These are phyloP conservation scores for Phocoena sinus DNA, from an alignment of 2,113 vertebrate species.

Conservation along the genomic window DNA sequence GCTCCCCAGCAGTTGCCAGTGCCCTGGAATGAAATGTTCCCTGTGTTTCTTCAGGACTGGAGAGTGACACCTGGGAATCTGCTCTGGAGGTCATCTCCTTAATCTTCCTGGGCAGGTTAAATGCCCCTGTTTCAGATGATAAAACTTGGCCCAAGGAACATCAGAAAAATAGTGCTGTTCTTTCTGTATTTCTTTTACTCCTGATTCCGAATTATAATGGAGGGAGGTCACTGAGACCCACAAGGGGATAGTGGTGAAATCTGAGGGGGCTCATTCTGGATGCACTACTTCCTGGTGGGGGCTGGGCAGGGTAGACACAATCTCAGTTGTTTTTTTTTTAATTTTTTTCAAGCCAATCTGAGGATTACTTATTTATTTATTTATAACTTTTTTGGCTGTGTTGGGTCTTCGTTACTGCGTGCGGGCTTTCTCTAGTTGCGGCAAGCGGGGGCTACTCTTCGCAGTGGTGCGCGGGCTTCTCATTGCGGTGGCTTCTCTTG, in stretches of 20 bases:
- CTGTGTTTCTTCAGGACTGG: not conserved
- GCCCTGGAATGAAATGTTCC: not conserved
- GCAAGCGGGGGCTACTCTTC: no score
- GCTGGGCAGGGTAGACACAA: not conserved
- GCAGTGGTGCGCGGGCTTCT: no score
- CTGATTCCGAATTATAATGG: not conserved
- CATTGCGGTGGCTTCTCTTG: no score
- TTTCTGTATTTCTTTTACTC: not conserved
- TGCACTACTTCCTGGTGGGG: no score
- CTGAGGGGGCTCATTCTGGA: not conserved
- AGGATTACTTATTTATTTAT: no score
- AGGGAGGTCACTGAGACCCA: not conserved
- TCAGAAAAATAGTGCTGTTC: not conserved
- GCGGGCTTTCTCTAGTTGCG: no score
- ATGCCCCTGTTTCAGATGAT: not conserved
- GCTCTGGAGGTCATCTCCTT: not conserved
- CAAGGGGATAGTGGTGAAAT: not conserved
- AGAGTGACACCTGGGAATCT: not conserved
- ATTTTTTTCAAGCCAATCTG: no score
- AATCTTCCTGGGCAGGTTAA: not conserved
- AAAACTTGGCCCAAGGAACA: not conserved
- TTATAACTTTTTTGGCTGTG: no score
- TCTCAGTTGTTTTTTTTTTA: not conserved
- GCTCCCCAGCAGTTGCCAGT: not conserved
- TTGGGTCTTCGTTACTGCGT: no score